phyloP scores from a whole-genome alignment of 2,888 invertebrate genomes.

The Choreutis nemorana region DNA sequence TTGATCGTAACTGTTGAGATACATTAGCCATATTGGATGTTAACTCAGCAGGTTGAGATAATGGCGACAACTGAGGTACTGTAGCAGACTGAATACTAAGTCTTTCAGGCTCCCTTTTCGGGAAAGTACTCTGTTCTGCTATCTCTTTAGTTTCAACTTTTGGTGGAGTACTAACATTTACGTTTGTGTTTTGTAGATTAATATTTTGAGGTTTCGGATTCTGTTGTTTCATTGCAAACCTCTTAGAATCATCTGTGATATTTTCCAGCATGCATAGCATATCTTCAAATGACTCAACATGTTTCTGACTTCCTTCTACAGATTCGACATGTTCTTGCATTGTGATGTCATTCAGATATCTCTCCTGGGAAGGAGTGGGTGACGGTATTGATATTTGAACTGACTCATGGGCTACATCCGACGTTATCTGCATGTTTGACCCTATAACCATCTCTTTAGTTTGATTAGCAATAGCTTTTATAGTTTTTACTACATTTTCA shows the following conservation, averaged over 20 bases:
- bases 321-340: constrained; percentile 65
- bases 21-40: constrained; percentile 77
- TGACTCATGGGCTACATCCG: constrained; percentile 68
- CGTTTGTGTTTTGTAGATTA: constrained; percentile 16
- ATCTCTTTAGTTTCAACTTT: constrained; percentile 30
- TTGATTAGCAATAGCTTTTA: constrained; percentile 63
- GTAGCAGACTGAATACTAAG: constrained; percentile 53
- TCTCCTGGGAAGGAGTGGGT: constrained; percentile 71
- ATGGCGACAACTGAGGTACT: constrained; percentile 73
- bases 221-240: constrained; percentile 32
- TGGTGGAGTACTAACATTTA: constrained; percentile 18
- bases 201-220: constrained; percentile 20
- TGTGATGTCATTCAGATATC: constrained; percentile 70
- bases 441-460: constrained; percentile 65
- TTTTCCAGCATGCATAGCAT: constrained; percentile 76
- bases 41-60: constrained; percentile 76
- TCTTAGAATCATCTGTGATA: constrained; percentile 55
- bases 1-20: constrained; percentile 71
- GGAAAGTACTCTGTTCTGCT: constrained; percentile 22
- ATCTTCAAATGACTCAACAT: constrained; percentile 73
- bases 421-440: constrained; percentile 63
- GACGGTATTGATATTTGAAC: constrained; percentile 73
- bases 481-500: constrained; percentile 55
- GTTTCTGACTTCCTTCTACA: constrained; percentile 60
- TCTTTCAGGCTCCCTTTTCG: constrained; percentile 39